Evolutionary conservation across 2,888 invertebrate species (phyloP), one percentile per base, ranked within the genome.

Genomic region (Agrochola litura): DNA sequence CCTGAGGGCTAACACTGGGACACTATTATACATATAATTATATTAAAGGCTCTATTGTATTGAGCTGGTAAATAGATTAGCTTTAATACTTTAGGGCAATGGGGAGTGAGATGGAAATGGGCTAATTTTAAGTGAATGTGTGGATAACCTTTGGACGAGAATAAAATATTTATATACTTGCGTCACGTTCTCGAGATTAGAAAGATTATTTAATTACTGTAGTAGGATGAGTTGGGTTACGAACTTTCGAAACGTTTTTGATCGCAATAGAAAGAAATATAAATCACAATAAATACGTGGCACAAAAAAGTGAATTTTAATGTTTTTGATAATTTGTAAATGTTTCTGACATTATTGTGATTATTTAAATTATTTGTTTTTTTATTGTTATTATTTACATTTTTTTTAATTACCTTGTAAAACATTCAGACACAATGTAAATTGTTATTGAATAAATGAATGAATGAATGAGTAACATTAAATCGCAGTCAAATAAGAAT

Each of bases 31-130:
- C 49, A 49, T 52, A 22, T 52, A 8, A 19, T 63, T 14, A 41
- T 46, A 30, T 6, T 30, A 10, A 54, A 61, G 16, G n/a, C 2
- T 56, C 49, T 73, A 10, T 60, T 73, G 37, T 54, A 82, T 46
- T 22, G 49, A n/a, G 46, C 43, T 25, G 37, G 43, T 71, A 67
- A 52, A 67, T 9, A 73, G 61, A 56, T 78, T 74, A 70, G 46
- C 58, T 69, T 60, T 72, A 43, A 64, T 64, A 74, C 75, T 60
- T 60, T 19, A 41, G 30, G 4, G 10, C 46, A 30, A 54, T 3
- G 4, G 54, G 10, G 6, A 56, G 22, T 68, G 30, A 19, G 5
- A 14, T 58, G 37, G 30, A 14, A 49, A 30, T 4, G 41, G 25
- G 71, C 5, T 63, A 19, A 69, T 54, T n/a, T 68, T 25, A 79